Conservation (phyloP, 2,797 vertebrate species). For the Esox lucius region DNA sequence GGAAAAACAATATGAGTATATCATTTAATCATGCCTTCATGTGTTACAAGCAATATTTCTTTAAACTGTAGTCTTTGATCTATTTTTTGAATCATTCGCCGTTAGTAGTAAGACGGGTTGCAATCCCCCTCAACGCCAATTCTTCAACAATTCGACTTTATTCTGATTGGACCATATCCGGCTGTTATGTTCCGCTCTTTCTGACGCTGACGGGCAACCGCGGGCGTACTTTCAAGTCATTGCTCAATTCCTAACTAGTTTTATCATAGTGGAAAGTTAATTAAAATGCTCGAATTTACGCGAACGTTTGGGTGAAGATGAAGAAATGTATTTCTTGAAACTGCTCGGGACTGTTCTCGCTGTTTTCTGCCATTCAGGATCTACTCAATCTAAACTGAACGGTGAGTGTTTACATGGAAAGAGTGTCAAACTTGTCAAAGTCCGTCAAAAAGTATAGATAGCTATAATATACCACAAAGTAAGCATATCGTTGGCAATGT, state of each 20-base stretch:
- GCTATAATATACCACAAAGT: neutral
- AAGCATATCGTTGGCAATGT: neutral
- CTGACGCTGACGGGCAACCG: slow-evolving; percentile 7
- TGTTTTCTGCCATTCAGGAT: slow-evolving; percentile 70
- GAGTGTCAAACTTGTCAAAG: neutral
- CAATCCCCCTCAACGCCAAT: neutral
- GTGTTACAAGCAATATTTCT: neutral
- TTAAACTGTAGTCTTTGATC: neutral
- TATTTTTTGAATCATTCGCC: neutral
- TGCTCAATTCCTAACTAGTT: neutral
- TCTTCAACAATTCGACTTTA: slow-evolving; percentile 45
- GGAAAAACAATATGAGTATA: slow-evolving; percentile 12
- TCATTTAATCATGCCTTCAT: neutral
- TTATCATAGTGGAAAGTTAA: neutral
- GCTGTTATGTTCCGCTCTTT: slow-evolving; percentile 19
- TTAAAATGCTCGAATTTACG: slow-evolving; percentile 1
- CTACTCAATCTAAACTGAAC: slow-evolving; percentile 61
- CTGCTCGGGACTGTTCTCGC: slow-evolving; percentile 73
- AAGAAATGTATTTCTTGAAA: slow-evolving; percentile 78
- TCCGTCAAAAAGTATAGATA: neutral
- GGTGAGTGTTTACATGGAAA: slow-evolving; percentile 61
- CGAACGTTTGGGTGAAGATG: slow-evolving; percentile 62
- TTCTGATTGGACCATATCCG: slow-evolving; percentile 24
- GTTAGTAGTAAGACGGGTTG: neutral
- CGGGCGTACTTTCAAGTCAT: neutral